Percentiles rank a stretch among this genome's conserved stretches.
These are phyloP conservation scores for Heteropelma amictum DNA, from an alignment of 2,888 invertebrate species.

Conservation along the genomic window DNA sequence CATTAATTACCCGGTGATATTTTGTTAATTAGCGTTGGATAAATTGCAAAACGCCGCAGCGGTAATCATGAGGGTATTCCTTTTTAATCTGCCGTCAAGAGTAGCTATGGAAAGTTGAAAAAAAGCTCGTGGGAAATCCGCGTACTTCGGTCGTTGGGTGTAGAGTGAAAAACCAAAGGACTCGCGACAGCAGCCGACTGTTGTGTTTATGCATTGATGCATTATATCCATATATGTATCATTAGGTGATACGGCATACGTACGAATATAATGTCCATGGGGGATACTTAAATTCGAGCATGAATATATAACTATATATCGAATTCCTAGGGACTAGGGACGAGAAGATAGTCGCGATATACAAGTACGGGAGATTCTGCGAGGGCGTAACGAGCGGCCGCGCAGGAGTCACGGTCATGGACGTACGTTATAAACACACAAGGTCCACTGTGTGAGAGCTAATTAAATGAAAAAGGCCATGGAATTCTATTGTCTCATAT, in stretches of 20 bases:
- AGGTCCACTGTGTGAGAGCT: constrained; percentile 34
- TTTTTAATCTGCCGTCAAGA: no score
- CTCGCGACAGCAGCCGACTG: no score
- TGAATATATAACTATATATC: constrained; percentile 30
- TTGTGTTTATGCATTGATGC: no score
- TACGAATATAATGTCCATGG: not conserved
- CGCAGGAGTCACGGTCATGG: constrained; percentile 57
- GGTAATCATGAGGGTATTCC: no score
- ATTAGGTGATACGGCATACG: no score
- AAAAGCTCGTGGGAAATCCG: no score
- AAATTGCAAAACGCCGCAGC: no score
- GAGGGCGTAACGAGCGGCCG: constrained; percentile 51
- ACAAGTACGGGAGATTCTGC: constrained; percentile 33
- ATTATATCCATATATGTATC: not conserved
- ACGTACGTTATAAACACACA: constrained; percentile 34
- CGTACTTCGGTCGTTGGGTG: no score
- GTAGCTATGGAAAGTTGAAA: no score
- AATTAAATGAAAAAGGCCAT: constrained; percentile 55
- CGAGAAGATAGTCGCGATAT: constrained; percentile 3
- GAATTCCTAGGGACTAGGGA: constrained; percentile 29
- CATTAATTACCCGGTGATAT: no score
- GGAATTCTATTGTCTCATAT: constrained; percentile 54
- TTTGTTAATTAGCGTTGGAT: no score
- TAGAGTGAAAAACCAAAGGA: no score
- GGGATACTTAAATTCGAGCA: not conserved